Evolutionary conservation across 2,113 vertebrate species (phyloP).

Genomic region (Protobothrops mucrosquamatus): DNA sequence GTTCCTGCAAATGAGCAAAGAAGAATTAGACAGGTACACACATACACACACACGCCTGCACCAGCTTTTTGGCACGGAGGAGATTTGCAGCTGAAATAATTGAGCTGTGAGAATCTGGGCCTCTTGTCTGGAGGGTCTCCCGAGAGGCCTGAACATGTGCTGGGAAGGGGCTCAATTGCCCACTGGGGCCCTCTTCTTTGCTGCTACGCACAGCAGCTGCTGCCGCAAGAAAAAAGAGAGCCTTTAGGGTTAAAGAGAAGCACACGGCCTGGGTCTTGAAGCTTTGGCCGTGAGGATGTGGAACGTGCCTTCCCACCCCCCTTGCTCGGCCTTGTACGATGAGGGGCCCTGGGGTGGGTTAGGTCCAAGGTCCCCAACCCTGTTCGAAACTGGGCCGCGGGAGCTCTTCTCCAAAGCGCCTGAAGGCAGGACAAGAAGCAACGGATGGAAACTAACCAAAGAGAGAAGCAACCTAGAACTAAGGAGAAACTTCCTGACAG

Average conservation of each 20-base stretch:
- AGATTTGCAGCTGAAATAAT: not conserved
- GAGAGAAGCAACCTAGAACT: too few species aligned
- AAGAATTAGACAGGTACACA: not conserved
- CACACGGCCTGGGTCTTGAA: not conserved
- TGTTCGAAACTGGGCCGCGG: too few species aligned
- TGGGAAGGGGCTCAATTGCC: accelerated
- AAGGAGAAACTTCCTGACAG: too few species aligned
- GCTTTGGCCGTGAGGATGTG: accelerated
- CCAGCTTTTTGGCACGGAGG: not conserved
- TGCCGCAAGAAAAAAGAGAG: accelerated
- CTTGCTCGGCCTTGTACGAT: not conserved
- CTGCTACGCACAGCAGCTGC: conserved; percentile 40
- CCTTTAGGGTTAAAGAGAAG: accelerated
- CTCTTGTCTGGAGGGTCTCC: accelerated
- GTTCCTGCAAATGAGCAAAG: not conserved
- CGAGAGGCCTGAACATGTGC: not conserved
- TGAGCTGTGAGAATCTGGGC: conserved; percentile 2
- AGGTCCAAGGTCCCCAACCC: too few species aligned
- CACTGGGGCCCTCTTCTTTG: not conserved
- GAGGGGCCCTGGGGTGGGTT: not conserved
- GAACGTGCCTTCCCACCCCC: not conserved
- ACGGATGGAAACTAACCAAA: too few species aligned
- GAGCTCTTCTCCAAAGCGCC: too few species aligned
- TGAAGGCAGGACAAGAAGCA: too few species aligned
- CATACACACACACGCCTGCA: too few species aligned